These are phyloP conservation scores for Phymanthus crucifer DNA, from an alignment of 92 coral and sea anemone genomes.

Conservation along the genomic window DNA sequence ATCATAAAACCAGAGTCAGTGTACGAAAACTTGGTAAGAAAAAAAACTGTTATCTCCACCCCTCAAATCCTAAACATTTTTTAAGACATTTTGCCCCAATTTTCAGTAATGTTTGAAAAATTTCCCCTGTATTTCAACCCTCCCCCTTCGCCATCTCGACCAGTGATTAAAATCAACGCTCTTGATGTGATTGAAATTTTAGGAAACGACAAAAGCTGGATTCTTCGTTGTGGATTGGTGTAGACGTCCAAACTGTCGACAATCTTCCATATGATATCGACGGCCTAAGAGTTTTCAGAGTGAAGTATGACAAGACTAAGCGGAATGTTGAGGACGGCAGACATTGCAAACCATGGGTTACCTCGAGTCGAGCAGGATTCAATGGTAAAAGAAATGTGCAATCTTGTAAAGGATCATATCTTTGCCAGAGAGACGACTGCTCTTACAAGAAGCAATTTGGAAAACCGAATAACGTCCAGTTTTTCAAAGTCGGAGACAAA, in stretches of 20 bases:
- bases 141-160: too few species aligned
- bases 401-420: constrained; percentile 24
- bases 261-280: constrained; percentile 37
- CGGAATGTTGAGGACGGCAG: constrained; percentile 30
- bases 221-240: constrained; percentile 29
- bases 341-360: constrained; percentile 45
- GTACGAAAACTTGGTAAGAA: too few species aligned
- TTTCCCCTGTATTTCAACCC: too few species aligned
- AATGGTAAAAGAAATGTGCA: not conserved
- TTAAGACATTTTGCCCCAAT: too few species aligned
- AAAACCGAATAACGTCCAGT: constrained; percentile 31
- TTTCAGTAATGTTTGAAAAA: too few species aligned
- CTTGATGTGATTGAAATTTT: not conserved
- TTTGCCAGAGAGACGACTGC: constrained; percentile 19
- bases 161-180: too few species aligned
- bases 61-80: too few species aligned
- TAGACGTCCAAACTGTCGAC: constrained; percentile 20
- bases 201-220: constrained; percentile 40
- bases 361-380: constrained; percentile 17
- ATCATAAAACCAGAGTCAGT: too few species aligned
- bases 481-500: constrained; percentile 16
- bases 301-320: constrained; percentile 2
- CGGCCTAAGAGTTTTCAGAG: constrained; percentile 26
- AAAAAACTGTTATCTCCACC: too few species aligned
- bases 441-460: constrained; percentile 17